Percentiles rank a stretch among this genome's conserved stretches.
These are phyloP conservation scores for Platyrinchus mystaceus DNA, from an alignment of 2,797 vertebrate genomes.

Conservation along the genomic window DNA sequence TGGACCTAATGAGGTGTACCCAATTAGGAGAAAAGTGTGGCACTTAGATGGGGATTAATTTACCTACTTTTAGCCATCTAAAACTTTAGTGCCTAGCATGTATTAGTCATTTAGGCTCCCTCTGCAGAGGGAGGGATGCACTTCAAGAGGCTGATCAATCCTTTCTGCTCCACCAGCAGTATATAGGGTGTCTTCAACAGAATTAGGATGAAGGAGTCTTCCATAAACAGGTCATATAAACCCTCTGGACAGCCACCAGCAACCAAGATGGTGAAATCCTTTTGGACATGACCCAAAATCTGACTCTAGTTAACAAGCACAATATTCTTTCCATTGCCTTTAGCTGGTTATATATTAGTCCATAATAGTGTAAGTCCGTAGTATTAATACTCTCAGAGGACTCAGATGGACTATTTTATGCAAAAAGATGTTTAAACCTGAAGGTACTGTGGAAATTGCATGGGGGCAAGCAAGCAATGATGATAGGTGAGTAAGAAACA, in stretches of 20 bases:
- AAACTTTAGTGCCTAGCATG: background rate
- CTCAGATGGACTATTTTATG: background rate
- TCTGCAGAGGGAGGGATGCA: background rate
- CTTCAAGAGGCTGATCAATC: background rate
- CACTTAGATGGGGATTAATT: background rate
- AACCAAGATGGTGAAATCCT: background rate
- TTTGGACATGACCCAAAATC: background rate
- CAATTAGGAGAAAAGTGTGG: background rate
- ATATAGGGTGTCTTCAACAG: background rate
- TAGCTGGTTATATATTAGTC: background rate
- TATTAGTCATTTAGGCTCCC: background rate
- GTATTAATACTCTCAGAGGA: background rate
- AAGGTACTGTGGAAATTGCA: background rate
- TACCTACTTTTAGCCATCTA: background rate
- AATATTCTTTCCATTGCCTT: background rate
- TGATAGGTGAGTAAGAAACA: background rate
- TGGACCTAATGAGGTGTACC: constrained; percentile 43
- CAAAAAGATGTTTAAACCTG: background rate
- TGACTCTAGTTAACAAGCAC: background rate
- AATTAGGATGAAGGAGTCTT: background rate
- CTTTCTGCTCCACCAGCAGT: background rate
- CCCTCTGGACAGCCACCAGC: background rate
- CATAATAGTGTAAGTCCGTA: background rate
- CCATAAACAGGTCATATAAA: background rate
- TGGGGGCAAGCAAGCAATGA: accelerated